These are phyloP conservation scores for Limnephilus auricula DNA, from an alignment of 2,888 invertebrate genomes.

Conservation along the genomic window DNA sequence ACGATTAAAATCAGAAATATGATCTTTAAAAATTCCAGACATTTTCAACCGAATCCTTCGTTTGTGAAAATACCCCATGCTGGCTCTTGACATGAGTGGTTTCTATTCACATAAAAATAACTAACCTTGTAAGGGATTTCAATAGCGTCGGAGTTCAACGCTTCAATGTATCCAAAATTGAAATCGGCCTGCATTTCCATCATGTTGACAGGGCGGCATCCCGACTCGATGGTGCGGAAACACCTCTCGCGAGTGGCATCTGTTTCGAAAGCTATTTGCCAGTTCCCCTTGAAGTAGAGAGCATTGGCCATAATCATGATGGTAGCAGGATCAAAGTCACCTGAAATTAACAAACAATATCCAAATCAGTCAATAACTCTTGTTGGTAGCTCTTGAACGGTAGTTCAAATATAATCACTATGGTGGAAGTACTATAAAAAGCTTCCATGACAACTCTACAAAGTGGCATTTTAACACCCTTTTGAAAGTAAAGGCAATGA, in stretches of 20 bases:
- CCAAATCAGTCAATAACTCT: neutral
- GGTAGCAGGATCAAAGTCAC: conserved; percentile 73
- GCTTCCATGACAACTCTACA: no score
- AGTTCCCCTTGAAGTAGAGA: conserved; percentile 82
- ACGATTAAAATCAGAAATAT: no score
- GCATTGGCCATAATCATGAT: conserved; percentile 80
- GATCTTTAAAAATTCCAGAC: no score
- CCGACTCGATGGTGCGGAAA: conserved; percentile 74
- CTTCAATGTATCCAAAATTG: conserved; percentile 77
- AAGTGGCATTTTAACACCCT: no score
- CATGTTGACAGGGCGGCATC: conserved; percentile 77
- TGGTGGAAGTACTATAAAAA: no score
- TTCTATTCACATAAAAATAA: no score
- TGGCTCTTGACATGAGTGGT: no score
- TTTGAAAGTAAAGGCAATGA: no score
- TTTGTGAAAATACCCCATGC: no score
- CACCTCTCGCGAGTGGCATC: conserved; percentile 75
- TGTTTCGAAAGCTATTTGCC: conserved; percentile 79
- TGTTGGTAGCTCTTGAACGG: neutral
- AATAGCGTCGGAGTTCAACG: conserved; percentile 80
- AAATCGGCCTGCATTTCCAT: conserved; percentile 80
- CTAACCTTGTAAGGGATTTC: conserved; percentile 82
- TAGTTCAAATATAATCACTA: neutral
- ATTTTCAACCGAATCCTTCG: no score
- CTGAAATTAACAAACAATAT: conserved; percentile 69